A percentile compares a stretch with the other conserved stretches of the same genome.
Conservation (phyloP, 1,140 invertebrate genomes). For the Ceratina japonica region DNA sequence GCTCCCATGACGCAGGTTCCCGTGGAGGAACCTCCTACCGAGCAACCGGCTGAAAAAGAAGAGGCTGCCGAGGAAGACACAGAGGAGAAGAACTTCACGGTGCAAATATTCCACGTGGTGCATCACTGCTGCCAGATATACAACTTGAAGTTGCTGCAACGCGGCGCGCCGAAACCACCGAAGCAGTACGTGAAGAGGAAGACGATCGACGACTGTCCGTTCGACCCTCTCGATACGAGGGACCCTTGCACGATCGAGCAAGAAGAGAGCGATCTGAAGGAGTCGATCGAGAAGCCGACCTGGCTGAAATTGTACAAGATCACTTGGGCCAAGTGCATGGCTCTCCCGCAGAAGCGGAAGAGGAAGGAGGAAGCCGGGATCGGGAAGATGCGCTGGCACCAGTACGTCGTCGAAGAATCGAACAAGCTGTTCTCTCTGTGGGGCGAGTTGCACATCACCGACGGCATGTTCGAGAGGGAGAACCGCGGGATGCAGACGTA, state of each 20-base stretch:
- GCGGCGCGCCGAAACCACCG: constrained; percentile 8
- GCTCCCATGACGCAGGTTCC: too few species aligned
- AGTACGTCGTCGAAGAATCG: constrained; percentile 65
- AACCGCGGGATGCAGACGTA: constrained; percentile 67
- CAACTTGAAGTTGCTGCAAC: constrained; percentile 62
- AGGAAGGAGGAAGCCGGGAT: background rate
- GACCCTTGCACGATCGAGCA: constrained; percentile 40
- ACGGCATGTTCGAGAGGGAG: constrained; percentile 62
- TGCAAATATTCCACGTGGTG: constrained; percentile 67
- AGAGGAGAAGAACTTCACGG: constrained; percentile 28
- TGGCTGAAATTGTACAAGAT: constrained; percentile 63
- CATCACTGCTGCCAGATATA: constrained; percentile 66
- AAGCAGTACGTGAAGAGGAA: constrained; percentile 39
- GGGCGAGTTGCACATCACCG: constrained; percentile 67
- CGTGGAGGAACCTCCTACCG: too few species aligned
- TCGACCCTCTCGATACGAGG: constrained; percentile 45
- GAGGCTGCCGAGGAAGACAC: background rate
- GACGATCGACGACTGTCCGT: constrained; percentile 50
- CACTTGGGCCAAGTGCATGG: constrained; percentile 56
- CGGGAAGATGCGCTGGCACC: constrained; percentile 65
- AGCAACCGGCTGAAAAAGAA: background rate
- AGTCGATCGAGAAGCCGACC: constrained; percentile 54
- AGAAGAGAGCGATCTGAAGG: constrained; percentile 33
- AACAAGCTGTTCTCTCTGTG: constrained; percentile 67
- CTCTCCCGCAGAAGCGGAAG: constrained; percentile 4